Conservation (phyloP, 2,888 invertebrate genomes). For the Napeogenes inachia region DNA sequence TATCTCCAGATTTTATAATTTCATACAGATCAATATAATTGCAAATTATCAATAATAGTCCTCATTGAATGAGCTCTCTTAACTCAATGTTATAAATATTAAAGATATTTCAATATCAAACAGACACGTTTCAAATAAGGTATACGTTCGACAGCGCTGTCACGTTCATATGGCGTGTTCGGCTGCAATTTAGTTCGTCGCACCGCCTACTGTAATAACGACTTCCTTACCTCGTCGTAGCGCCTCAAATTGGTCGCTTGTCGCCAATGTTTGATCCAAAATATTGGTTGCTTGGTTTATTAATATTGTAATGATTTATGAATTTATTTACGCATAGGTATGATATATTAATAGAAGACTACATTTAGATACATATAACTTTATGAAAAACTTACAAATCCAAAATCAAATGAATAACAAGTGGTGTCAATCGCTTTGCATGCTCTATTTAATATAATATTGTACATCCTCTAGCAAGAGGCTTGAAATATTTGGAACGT, state of each 20-base stretch:
- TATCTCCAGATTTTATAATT: too few species aligned
- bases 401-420: too few species aligned
- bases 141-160: slow-evolving; percentile 75
- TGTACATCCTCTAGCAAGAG: slow-evolving; percentile 8
- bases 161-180: slow-evolving; percentile 75
- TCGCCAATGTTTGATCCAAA: slow-evolving; percentile 73
- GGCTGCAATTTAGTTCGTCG: slow-evolving; percentile 71
- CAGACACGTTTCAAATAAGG: slow-evolving; percentile 72
- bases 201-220: slow-evolving; percentile 77
- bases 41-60: too few species aligned
- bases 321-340: too few species aligned
- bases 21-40: too few species aligned
- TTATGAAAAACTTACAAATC: too few species aligned
- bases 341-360: too few species aligned
- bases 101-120: slow-evolving; percentile 59
- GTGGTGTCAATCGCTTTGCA: too few species aligned
- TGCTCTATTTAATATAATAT: not conserved
- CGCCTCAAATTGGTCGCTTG: slow-evolving; percentile 78
- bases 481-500: slow-evolving; percentile 27
- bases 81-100: slow-evolving; percentile 31
- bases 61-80: too few species aligned
- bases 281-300: slow-evolving; percentile 55
- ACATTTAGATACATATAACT: too few species aligned
- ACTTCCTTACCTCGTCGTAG: slow-evolving; percentile 76
- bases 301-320: not conserved